Evolutionary conservation across 2,113 vertebrate genomes (phyloP), one percentile per base, ranked within the genome.

Genomic region (Leucopsar rothschildi): DNA sequence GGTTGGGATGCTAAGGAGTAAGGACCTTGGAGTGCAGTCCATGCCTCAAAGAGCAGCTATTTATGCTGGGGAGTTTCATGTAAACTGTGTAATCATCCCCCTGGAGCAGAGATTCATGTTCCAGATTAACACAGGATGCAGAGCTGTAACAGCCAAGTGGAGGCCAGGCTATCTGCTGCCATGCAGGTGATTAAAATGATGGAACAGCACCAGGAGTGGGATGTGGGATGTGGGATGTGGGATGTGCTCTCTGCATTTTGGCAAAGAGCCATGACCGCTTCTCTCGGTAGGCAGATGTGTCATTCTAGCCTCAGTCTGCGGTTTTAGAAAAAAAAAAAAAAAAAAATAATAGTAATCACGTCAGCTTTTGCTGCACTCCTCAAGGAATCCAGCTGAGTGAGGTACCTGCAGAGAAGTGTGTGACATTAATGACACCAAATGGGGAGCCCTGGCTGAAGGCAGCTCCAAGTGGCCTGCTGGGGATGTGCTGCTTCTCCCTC

Each of bases 191-290:
- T 78, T 63, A 59, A 90, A 92, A 66, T 55, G 86, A 81, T 73
- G 27, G 50, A 88, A 66, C 1, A 10, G 42, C 47, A 49, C 25
- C 55, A 59, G 56, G 35, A 44, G 27, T 5, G 3, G 47, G 56
- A 73, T 40, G 22, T 6, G 3, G 47, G 56, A 73, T 40, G 22
- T 6, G 33, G 47, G 56, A 73, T 40, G 22, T 6, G 3, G 47
- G 56, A 73, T 40, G 22, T 6, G 33, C 24, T 31, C 75, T 66
- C 72, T 1, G 5, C 29, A 5, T 71, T 87, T 75, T 78, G 57
- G 52, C 52, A 19, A 71, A 66, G 47, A 28, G 59, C 50, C 0
- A 0, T 40, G 76, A 15, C 37, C 4, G 0, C 5, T 1, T 44
- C 25, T 90, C 45, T 80, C 33, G 1, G 72, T 8, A 65, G 56